Evolutionary conservation across 2,113 vertebrate species (phyloP), one percentile per base, ranked within the genome.

Genomic region (Lichenostomus cassidix): DNA sequence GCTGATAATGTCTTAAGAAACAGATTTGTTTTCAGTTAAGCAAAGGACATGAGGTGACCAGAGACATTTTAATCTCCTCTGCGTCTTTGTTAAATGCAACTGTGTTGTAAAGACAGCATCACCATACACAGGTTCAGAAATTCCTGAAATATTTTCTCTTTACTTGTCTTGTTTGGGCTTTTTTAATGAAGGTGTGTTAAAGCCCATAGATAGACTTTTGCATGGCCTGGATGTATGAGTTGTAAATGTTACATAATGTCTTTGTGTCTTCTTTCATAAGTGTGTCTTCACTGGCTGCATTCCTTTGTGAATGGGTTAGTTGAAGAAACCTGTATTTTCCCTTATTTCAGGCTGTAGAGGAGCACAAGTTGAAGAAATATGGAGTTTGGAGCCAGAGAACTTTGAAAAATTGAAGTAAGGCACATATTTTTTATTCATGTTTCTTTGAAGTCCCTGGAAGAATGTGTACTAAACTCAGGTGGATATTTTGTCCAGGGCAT

Each of bases 361-460:
- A 88, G 98, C 99, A 63, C 99, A 99, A 96, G 99, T 99, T 52
- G 99, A 99, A 96, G 99, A 99, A 98, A 99, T 99, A 87, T 99
- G 99, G 99, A 99, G 99, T 91, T 98, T 99, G 98, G 99, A 99
- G 80, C 99, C 99, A 73, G 99, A 99, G 92, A 99, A 99, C 96
- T 99, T 99, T 96, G 99, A 99, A 98, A 99, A 99, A 96, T 96
- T 99, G 71, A 99, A 99, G 99, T 99, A 97, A 98, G 98, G 70
- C 52, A 18, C 22, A 70, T 88, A 67, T 47, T 18, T 56, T 74
- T 56, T 65, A 35, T 50, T 89, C 27, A 28, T 4, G 3, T 58
- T 64, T 63, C 1, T 77, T 27, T 79, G 20, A 92, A 47, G 35
- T 70, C 0, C 1, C 27, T 28, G 37, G 62, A 73, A 24, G 22